phyloP scores from a whole-genome alignment of 1,140 invertebrate genomes.

The Megalopta genalis region DNA sequence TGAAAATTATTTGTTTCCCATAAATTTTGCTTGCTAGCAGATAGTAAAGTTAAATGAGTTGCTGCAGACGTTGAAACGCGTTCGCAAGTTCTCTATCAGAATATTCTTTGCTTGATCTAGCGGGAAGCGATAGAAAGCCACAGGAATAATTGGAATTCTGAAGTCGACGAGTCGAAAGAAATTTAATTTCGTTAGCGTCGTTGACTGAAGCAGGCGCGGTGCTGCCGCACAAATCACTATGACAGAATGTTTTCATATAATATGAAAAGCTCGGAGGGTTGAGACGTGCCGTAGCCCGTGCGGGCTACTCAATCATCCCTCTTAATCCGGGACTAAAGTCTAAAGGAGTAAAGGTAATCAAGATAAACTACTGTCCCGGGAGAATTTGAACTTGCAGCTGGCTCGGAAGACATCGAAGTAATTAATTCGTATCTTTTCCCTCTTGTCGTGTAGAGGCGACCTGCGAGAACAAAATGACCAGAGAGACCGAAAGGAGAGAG shows the following conservation, averaged over 20 bases:
- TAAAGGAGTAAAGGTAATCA: slow-evolving; percentile 68
- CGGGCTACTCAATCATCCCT: slow-evolving; percentile 67
- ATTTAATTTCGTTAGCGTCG: slow-evolving; percentile 22
- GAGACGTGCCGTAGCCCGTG: slow-evolving; percentile 52
- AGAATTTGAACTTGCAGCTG: slow-evolving; percentile 62
- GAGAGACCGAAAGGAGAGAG: too few species aligned
- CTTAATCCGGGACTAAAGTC: slow-evolving; percentile 64
- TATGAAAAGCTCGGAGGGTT: slow-evolving; percentile 42
- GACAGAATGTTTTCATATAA: slow-evolving; percentile 67
- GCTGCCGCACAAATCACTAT: slow-evolving; percentile 54
- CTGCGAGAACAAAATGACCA: background rate
- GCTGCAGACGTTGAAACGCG: too few species aligned
- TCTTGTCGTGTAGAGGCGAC: slow-evolving; percentile 40
- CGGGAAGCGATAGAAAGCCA: too few species aligned
- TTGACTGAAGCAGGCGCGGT: background rate
- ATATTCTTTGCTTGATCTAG: too few species aligned
- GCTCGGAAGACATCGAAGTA: slow-evolving; percentile 64
- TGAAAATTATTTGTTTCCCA: too few species aligned
- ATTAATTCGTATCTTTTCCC: slow-evolving; percentile 65
- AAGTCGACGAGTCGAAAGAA: slow-evolving; percentile 3
- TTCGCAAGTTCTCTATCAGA: too few species aligned
- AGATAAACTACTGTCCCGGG: slow-evolving; percentile 65
- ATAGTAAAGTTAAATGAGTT: too few species aligned
- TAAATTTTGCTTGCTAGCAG: too few species aligned
- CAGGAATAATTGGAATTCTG: background rate